Evolutionary conservation across 2,113 vertebrate genomes (phyloP).

Genomic region (Lagenorhynchus albirostris): DNA sequence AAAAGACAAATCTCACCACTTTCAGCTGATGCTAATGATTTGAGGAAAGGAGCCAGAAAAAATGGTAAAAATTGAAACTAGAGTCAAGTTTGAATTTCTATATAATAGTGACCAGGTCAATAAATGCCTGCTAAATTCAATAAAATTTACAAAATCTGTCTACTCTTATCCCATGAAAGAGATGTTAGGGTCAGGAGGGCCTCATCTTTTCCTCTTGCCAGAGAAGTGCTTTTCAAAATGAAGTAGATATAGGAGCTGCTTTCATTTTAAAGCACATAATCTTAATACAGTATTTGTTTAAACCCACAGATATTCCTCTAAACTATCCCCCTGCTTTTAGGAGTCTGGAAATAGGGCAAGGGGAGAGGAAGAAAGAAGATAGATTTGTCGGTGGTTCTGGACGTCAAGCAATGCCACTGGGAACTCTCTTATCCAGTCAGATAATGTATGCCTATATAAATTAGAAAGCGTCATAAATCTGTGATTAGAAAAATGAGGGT

Average conservation of each 20-base stretch:
- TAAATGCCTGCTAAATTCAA: neutral
- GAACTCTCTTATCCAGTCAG: neutral
- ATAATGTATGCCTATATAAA: neutral
- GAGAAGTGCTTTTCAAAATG: slow-evolving; percentile 31
- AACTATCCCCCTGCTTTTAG: neutral
- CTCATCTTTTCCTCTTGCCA: neutral
- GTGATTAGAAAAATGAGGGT: neutral
- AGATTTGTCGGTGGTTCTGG: neutral
- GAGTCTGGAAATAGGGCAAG: neutral
- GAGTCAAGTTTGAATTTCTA: slow-evolving; percentile 18
- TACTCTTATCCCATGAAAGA: neutral
- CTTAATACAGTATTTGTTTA: slow-evolving; percentile 9
- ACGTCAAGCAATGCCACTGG: neutral
- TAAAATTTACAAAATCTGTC: slow-evolving; percentile 18
- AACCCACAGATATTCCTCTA: neutral
- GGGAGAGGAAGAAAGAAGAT: neutral
- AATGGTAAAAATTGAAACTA: neutral
- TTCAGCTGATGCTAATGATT: neutral
- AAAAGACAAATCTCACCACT: neutral
- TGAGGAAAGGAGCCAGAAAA: neutral
- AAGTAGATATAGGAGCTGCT: neutral
- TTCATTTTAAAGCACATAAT: slow-evolving; percentile 13
- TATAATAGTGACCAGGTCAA: slow-evolving; percentile 22
- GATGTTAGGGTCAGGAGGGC: neutral
- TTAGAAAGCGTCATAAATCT: neutral